Evolutionary conservation across 2,888 invertebrate genomes (phyloP), one percentile per base, ranked within the genome.

Genomic region (Crocallis elinguaria): DNA sequence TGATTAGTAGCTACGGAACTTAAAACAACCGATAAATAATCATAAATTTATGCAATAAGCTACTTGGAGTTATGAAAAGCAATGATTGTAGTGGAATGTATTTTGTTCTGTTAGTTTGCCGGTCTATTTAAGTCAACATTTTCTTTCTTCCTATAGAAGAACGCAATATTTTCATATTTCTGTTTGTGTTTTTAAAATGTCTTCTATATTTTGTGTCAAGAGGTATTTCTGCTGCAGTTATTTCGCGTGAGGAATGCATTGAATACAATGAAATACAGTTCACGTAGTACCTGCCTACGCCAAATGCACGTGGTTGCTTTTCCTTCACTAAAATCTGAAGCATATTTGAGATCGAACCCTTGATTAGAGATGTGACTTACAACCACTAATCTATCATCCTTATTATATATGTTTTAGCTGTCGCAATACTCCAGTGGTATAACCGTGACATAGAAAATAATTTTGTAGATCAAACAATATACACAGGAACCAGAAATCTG

Each of bases 61-160:
- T 21, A 16, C 27, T 12, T 25, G 25, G 7, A 33, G 6, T 36
- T 29, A 42, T 42, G 14, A 29, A 49, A 33, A 17, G 17, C 48
- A 33, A 12, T 16, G 30, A 36, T 3, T 7, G 23, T 9, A 13
- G 12, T 23, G 23, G 12, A 51, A 60, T 70, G 69, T 66, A 41
- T 60, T 66, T 66, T 66, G 59, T 54, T 64, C 51, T 48, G 61
- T 35, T 57, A 42, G 25, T 49, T 61, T 59, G 6, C 43, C 36
- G 27, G 19, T 57, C 33, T 66, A 77, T 74, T 69, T 74, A 62
- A 76, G 80, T 75, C 75, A 71, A 58, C 64, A 63, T 69, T 70
- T 69, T 64, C 56, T 64, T 66, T 45, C 64, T 72, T 66, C 54
- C 45, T 39, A 54, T 42, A 37, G 52, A 49, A 27, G 37, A 60